Percentiles rank a stretch among this genome's conserved stretches.
phyloP scores from a whole-genome alignment of 2,888 invertebrate species.

The Macrophya annulata region DNA sequence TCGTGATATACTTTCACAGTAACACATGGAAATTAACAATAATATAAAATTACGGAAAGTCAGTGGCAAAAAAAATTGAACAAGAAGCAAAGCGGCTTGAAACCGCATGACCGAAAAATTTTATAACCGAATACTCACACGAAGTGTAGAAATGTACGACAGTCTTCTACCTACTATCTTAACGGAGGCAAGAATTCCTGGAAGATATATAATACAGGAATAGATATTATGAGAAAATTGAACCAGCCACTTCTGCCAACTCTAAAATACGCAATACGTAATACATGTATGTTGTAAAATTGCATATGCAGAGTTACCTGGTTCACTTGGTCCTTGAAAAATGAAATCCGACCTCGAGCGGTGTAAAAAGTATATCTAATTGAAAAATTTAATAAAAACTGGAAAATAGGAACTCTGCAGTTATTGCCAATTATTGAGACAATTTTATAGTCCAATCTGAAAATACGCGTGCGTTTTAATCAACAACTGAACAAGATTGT shows the following conservation, averaged over 20 bases:
- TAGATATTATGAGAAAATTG: constrained; percentile 28
- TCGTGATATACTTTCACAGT: constrained; percentile 3
- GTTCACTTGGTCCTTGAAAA: neutral
- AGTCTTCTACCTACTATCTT: neutral
- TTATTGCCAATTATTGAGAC: neutral
- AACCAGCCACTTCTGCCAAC: constrained; percentile 22
- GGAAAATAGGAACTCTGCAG: neutral
- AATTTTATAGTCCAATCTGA: neutral
- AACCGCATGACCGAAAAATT: neutral
- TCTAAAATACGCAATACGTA: constrained; percentile 19
- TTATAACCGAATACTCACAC: neutral
- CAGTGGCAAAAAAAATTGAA: neutral
- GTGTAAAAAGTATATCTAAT: neutral
- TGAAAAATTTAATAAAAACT: neutral
- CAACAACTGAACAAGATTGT: neutral
- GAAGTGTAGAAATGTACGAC: neutral
- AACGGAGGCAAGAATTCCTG: neutral
- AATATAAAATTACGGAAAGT: neutral
- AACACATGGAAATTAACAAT: neutral
- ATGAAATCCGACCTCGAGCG: neutral
- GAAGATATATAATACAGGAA: neutral
- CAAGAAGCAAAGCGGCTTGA: neutral
- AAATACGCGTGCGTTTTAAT: neutral
- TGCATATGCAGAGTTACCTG: neutral
- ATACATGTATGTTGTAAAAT: neutral